Evolutionary conservation across 2,797 vertebrate genomes (phyloP).

Genomic region (Spondyliosoma cantharus): DNA sequence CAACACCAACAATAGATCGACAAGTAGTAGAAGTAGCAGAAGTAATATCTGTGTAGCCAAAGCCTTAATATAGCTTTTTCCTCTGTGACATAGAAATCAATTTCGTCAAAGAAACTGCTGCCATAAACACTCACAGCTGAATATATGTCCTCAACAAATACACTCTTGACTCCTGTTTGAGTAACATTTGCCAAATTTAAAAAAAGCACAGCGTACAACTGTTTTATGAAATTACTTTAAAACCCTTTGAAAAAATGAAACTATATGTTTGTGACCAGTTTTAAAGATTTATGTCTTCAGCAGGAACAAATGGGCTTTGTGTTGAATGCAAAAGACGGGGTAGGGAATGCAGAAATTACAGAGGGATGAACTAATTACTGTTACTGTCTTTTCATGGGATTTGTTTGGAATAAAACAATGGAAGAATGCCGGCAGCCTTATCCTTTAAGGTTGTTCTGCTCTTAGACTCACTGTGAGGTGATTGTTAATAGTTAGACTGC

Average conservation of each 20-base stretch:
- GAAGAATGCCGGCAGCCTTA: neutral
- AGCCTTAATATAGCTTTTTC: neutral
- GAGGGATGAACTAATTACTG: neutral
- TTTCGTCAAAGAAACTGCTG: conserved; percentile 2
- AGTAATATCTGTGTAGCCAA: neutral
- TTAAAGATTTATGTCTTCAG: neutral
- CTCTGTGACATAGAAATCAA: neutral
- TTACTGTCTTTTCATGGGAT: neutral
- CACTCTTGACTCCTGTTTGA: conserved; percentile 7
- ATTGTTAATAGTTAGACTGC: neutral
- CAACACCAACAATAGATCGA: neutral
- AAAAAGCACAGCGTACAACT: neutral
- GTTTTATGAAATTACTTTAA: neutral
- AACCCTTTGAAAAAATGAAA: neutral
- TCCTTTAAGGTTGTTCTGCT: neutral
- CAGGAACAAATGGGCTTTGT: neutral
- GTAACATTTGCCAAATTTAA: neutral
- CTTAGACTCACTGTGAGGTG: neutral
- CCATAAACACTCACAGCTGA: neutral
- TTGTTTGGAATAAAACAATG: neutral
- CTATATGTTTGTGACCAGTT: neutral
- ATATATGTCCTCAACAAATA: neutral
- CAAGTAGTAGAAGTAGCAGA: no score
- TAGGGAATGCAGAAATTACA: conserved; percentile 1
- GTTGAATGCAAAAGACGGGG: neutral